phyloP scores from a whole-genome alignment of 2,113 vertebrate species.

The Phylloscopus trochiloides region DNA sequence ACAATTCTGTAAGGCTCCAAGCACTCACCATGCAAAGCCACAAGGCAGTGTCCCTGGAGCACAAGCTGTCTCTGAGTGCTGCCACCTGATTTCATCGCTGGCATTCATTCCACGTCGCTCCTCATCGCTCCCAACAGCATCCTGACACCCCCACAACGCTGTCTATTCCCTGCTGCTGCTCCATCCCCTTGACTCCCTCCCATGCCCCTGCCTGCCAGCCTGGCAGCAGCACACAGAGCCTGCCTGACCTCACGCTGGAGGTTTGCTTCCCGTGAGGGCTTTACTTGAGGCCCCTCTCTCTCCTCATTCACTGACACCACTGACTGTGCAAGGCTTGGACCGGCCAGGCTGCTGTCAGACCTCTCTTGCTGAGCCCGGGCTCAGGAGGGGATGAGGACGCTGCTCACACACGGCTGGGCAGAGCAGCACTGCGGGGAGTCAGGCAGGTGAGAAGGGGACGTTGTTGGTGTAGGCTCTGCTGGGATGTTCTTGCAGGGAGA shows the following conservation, averaged over 20 bases:
- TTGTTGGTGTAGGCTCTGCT: neutral
- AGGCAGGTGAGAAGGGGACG: neutral
- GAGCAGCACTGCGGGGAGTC: neutral
- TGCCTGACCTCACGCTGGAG: neutral
- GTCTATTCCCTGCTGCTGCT: neutral
- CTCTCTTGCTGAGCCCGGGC: neutral
- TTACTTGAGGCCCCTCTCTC: neutral
- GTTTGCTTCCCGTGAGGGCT: rapidly evolving
- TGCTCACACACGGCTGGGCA: neutral
- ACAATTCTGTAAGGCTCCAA: neutral
- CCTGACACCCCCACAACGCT: rapidly evolving
- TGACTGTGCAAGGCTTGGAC: neutral
- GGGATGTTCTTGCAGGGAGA: neutral
- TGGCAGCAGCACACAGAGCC: neutral
- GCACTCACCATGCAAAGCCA: neutral
- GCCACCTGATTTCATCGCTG: rapidly evolving
- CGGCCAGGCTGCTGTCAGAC: rapidly evolving
- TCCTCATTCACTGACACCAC: rapidly evolving
- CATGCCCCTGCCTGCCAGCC: rapidly evolving
- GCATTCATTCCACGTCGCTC: neutral
- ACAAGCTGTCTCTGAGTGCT: neutral
- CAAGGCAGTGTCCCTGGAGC: neutral
- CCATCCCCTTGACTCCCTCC: neutral
- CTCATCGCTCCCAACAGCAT: neutral
- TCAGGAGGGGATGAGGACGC: neutral